These are phyloP conservation scores for Lochmaea crataegi DNA, from an alignment of 2,888 invertebrate genomes.

Conservation along the genomic window DNA sequence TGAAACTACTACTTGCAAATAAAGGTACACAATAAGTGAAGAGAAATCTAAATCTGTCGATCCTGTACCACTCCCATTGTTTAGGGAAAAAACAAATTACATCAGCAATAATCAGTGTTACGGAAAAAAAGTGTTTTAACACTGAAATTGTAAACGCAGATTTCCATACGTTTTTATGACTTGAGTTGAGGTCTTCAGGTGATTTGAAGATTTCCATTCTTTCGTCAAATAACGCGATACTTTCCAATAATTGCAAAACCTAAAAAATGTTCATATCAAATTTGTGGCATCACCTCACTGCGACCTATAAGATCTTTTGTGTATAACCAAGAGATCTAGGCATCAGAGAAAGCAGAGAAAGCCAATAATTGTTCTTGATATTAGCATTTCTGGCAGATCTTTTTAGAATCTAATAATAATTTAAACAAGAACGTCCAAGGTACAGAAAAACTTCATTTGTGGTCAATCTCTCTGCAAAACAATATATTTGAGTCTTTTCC, in stretches of 20 bases:
- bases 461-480: too few relatives aligned
- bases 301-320: too few relatives aligned
- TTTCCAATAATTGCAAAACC: neutral
- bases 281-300: too few relatives aligned
- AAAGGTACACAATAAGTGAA: conserved; percentile 21
- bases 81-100: conserved; percentile 21
- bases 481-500: too few relatives aligned
- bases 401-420: too few relatives aligned
- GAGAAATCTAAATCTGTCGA: conserved; percentile 9
- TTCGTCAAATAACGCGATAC: neutral
- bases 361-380: too few relatives aligned
- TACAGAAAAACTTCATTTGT: too few relatives aligned
- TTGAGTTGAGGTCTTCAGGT: neutral
- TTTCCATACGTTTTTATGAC: conserved; percentile 2
- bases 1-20: conserved; percentile 19
- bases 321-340: too few relatives aligned
- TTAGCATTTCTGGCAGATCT: too few relatives aligned
- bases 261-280: neutral
- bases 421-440: too few relatives aligned
- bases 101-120: conserved; percentile 13
- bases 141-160: neutral
- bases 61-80: neutral
- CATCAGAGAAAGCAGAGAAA: too few relatives aligned
- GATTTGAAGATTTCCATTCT: conserved; percentile 9
- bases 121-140: conserved; percentile 19